Percentiles rank a stretch among this genome's conserved stretches.
Conservation (phyloP, 2,797 vertebrate genomes). For the Botia kubotai region DNA sequence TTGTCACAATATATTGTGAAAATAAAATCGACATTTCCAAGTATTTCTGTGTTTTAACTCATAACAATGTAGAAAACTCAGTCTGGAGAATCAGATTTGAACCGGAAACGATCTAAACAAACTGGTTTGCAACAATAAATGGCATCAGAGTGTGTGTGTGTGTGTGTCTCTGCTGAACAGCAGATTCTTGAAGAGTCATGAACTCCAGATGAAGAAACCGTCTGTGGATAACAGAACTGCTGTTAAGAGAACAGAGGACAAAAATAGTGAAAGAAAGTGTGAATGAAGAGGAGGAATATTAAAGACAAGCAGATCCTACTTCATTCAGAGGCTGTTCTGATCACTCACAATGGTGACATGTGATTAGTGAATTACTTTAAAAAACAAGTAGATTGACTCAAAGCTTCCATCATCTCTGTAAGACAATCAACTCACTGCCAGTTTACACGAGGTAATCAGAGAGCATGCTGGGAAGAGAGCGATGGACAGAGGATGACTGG, state of each 20-base stretch:
- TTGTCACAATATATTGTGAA: not conserved
- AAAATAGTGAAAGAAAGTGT: slow-evolving; percentile 56
- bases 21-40: not conserved
- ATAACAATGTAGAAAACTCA: not conserved
- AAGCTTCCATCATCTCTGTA: slow-evolving; percentile 98
- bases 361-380: slow-evolving; percentile 99
- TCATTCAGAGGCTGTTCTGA: slow-evolving; percentile 67
- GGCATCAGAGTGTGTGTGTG: slow-evolving; percentile 20
- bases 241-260: slow-evolving; percentile 63
- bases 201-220: slow-evolving; percentile 56
- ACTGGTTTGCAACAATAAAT: not conserved
- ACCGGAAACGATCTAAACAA: too few species aligned
- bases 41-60: not conserved
- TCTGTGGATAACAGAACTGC: slow-evolving; percentile 61
- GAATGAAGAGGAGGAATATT: slow-evolving; percentile 54
- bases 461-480: slow-evolving; percentile 75
- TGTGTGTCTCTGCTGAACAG: slow-evolving; percentile 52
- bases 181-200: slow-evolving; percentile 62
- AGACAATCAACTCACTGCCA: slow-evolving; percentile 94
- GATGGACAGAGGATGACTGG: slow-evolving; percentile 54
- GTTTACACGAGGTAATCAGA: slow-evolving; percentile 93
- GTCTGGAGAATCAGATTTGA: too few species aligned
- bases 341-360: slow-evolving; percentile 89
- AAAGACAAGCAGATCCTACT: slow-evolving; percentile 62
- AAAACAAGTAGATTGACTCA: slow-evolving; percentile 99